These are phyloP conservation scores for Heliconius sara DNA, from an alignment of 2,888 invertebrate genomes.

Conservation along the genomic window DNA sequence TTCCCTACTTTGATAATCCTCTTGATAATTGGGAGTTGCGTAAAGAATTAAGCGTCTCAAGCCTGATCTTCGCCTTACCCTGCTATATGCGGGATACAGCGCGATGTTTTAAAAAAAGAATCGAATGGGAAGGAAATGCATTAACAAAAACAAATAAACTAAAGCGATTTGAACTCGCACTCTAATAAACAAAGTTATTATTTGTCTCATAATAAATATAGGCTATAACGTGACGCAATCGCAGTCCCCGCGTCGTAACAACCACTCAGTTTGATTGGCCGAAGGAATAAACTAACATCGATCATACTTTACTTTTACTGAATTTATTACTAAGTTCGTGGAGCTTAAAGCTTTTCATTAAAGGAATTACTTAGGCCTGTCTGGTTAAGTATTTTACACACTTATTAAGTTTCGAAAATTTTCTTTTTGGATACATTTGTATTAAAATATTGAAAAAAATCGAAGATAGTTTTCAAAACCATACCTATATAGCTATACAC, in stretches of 20 bases:
- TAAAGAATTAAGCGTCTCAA: no score
- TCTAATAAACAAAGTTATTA: background rate
- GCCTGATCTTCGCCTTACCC: no score
- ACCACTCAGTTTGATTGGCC: slow-evolving; percentile 15
- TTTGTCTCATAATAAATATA: background rate
- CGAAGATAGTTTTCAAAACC: no score
- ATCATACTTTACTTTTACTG: slow-evolving; percentile 5
- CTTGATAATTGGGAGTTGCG: no score
- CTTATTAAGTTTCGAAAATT: background rate
- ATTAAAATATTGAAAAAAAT: no score
- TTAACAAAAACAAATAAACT: background rate
- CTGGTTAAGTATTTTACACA: background rate
- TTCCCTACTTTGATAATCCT: no score
- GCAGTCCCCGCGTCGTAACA: background rate
- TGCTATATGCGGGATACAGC: no score
- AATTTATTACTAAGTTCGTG: slow-evolving; percentile 1
- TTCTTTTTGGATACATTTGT: background rate
- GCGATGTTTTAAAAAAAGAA: background rate
- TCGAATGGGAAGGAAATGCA: background rate
- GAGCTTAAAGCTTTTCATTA: background rate
- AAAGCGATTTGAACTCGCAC: background rate
- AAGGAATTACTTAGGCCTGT: background rate
- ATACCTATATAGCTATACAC: no score
- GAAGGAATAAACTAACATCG: slow-evolving; percentile 9
- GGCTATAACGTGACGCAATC: background rate